A percentile compares a stretch with the other conserved stretches of the same genome.
phyloP scores from a whole-genome alignment of 1,140 invertebrate genomes.

The Lasaia peninsularis region DNA sequence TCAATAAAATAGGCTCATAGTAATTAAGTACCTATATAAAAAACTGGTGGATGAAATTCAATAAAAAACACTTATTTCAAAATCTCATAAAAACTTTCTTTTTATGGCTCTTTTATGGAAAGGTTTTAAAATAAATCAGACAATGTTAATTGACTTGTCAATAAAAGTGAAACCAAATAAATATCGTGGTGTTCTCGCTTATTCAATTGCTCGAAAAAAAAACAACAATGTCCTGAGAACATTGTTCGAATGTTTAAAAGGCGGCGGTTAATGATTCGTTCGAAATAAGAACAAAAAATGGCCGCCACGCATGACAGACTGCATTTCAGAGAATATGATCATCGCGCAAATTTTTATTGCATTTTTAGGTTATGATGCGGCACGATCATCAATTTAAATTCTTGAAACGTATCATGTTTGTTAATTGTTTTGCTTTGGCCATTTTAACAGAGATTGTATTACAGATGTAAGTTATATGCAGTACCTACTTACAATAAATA shows the following conservation, averaged over 20 bases:
- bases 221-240: constrained; percentile 1
- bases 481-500: too few species aligned
- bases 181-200: background rate
- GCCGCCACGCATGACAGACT: constrained; percentile 16
- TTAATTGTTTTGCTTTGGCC: background rate
- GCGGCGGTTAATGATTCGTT: constrained; percentile 15
- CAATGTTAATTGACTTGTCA: constrained; percentile 1
- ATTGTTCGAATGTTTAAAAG: constrained; percentile 19
- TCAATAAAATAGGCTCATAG: too few species aligned
- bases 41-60: too few species aligned
- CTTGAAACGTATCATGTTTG: background rate
- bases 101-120: background rate
- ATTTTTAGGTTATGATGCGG: constrained; percentile 17
- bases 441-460: too few species aligned
- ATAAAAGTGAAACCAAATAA: background rate
- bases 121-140: background rate
- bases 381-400: constrained; percentile 1
- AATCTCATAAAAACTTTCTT: too few species aligned
- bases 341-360: constrained; percentile 21
- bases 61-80: too few species aligned
- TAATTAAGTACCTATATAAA: too few species aligned
- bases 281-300: constrained; percentile 16
- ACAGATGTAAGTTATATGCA: too few species aligned
- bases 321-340: constrained; percentile 21
- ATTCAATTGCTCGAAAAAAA: constrained; percentile 5